Base-by-base conservation (phyloP, 1,140 invertebrate species). In the Phenacoccus solenopsis region DNA sequence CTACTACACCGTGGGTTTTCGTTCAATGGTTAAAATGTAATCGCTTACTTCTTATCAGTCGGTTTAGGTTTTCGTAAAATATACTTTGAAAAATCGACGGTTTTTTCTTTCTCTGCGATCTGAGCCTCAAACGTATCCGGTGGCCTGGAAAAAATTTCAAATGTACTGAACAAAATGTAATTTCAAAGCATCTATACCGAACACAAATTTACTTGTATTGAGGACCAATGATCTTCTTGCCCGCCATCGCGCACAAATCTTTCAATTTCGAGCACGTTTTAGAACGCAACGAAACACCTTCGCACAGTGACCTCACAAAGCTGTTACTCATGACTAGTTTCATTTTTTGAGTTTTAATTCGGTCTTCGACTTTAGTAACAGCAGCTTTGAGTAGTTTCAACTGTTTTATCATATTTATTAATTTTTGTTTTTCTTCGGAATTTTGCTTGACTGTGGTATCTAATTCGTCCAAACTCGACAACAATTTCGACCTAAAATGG, bases 61-160 rank as follows among this genome's bases (percentile, higher is more conserved):
- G 4, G 4, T 49, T 49, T 49, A 16, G 5, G 38, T 49, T n/a
- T n/a, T n/a, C n/a, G n/a, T n/a, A n/a, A n/a, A n/a, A 64, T 10
- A 64, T 64, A 64, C 25, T 64, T 64, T 25, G 59, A 64, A 27
- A 64, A 64, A 64, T 64, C 59, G 5, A 64, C 4, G 2, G 59
- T 64, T 27, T 64, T 64, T 10, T 27, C 20, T 64, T 64, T 64
- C 5, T 64, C 59, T 64, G 22, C 59, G 10, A 64, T 24, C 25
- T 25, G 25, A 10, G 9, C 22, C 59, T 64, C 59, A 20, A 25
- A 64, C 12, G 9, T 20, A 22, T 3, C 20, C 12, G 59, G 59
- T 5, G 59, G 59, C 20, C 59, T 64, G 20, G 30, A 32, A 13
- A 59, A 59, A 59, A 59, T 59, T 59, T 59, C 56, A 59, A 59